These are phyloP conservation scores for Beris chalybata DNA, from an alignment of 2,888 invertebrate species.

Conservation along the genomic window DNA sequence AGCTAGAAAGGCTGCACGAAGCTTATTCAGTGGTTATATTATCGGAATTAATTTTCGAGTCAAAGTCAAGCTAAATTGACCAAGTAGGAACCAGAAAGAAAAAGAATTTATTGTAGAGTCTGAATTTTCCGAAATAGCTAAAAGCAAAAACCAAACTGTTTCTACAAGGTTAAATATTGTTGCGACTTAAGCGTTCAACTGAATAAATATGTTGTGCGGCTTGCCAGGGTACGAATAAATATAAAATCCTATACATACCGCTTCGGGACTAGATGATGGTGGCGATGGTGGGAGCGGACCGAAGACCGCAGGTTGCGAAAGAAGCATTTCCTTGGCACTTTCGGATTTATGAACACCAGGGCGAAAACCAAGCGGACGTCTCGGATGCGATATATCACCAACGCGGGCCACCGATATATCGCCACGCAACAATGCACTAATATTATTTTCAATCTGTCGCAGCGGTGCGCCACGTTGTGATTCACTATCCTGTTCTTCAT, in stretches of 20 bases:
- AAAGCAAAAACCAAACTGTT: too few relatives aligned
- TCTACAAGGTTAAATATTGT: too few relatives aligned
- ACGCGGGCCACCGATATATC: conserved; percentile 49
- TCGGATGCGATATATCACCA: conserved; percentile 49
- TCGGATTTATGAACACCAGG: conserved; percentile 73
- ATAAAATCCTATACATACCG: conserved; percentile 37
- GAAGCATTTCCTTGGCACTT: conserved; percentile 70
- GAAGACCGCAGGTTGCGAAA: conserved; percentile 52
- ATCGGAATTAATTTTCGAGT: too few relatives aligned
- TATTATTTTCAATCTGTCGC: conserved; percentile 72
- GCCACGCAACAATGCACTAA: conserved; percentile 67
- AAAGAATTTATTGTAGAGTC: too few relatives aligned
- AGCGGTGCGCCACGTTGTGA: conserved; percentile 66
- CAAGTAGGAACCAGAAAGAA: too few relatives aligned
- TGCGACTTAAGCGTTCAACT: too few relatives aligned
- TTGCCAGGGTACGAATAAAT: too few relatives aligned
- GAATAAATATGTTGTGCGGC: too few relatives aligned
- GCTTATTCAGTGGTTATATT: too few relatives aligned
- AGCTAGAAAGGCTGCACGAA: too few relatives aligned
- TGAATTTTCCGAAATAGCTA: too few relatives aligned
- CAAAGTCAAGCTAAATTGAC: too few relatives aligned
- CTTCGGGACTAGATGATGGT: conserved; percentile 47
- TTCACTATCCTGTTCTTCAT: conserved; percentile 68
- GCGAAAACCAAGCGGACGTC: conserved; percentile 56
- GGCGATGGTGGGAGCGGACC: conserved; percentile 57